Evolutionary conservation across 2,113 vertebrate genomes (phyloP).

Genomic region (Phalacrocorax pelagicus): DNA sequence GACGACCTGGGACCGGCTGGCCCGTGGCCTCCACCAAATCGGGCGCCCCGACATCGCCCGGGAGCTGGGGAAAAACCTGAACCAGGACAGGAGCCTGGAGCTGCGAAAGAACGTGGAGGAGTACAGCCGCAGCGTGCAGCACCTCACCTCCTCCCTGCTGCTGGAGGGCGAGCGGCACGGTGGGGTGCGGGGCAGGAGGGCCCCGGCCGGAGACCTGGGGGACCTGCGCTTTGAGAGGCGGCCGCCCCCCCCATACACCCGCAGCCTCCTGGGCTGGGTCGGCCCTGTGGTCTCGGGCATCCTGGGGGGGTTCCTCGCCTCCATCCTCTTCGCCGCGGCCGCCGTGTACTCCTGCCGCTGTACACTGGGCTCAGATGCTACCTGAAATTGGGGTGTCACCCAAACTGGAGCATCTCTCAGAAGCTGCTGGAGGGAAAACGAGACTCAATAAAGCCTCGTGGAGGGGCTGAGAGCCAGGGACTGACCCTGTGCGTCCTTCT

Average conservation of each 20-base stretch:
- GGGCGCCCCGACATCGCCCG: constrained; percentile 67
- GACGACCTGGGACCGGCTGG: constrained; percentile 68
- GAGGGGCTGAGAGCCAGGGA: neutral
- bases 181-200: rapidly evolving
- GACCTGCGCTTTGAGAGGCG: constrained; percentile 70
- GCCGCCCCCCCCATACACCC: constrained; percentile 55
- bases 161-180: rapidly evolving
- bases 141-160: neutral
- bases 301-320: constrained; percentile 74
- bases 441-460: neutral
- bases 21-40: constrained; percentile 23
- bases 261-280: constrained; percentile 62
- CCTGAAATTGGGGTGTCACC: rapidly evolving
- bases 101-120: constrained; percentile 49
- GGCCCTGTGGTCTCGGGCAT: constrained; percentile 73
- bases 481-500: rapidly evolving
- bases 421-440: rapidly evolving
- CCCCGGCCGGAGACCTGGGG: neutral
- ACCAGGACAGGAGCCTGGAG: constrained; percentile 72
- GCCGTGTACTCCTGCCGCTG: constrained; percentile 12
- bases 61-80: constrained; percentile 76
- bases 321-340: constrained; percentile 7
- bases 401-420: neutral
- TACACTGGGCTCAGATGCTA: neutral
- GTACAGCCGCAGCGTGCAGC: neutral